Base-by-base conservation (phyloP, 2,113 vertebrate species). In the Protomyctophum bolini region DNA sequence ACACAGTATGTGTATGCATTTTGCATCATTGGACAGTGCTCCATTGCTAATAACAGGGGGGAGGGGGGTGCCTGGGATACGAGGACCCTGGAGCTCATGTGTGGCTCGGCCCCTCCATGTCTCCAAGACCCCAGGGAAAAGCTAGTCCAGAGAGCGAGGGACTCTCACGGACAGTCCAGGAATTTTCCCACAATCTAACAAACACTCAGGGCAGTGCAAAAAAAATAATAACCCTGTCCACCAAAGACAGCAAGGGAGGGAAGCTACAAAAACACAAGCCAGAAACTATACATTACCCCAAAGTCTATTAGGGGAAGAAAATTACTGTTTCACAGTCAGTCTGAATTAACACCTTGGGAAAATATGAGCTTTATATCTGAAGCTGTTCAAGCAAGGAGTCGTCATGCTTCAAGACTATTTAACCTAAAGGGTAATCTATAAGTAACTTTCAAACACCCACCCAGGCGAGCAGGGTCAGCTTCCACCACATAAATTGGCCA, bases 141-240 rank as follows among this genome's bases (percentile, higher is more conserved):
- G 61, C 63, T 68, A 63, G 85, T 78, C 76, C 71, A 86, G 85
- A 87, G 88, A 84, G 83, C 83, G 74, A 73, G 60, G 83, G 83
- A 87, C 86, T 92, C 93, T 91, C 91, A 92, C 83, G 89, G 86
- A 91, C 80, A 76, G 84, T 75, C n/a, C 29, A 90, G 85, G 88
- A 83, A 88, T 88, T 87, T 94, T 94, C 92, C 91, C 90, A 93
- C 92, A 92, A 91, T 92, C 82, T 84, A 91, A 91, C 84, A 92
- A 82, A 91, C 87, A 65, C 74, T 74, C 55, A 51, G 90, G 86
- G 86, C 89, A 84, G 77, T 55, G 52, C 73, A 70, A 79, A 28
- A n/a, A 70, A 79, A 28, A n/a, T 80, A 28, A n/a, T 80, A 90
- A 83, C 84, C 64, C 54, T 54, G 62, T 85, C 74, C 77, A 75